phyloP scores from a whole-genome alignment of 1,140 invertebrate genomes.

The Orchesella cincta region DNA sequence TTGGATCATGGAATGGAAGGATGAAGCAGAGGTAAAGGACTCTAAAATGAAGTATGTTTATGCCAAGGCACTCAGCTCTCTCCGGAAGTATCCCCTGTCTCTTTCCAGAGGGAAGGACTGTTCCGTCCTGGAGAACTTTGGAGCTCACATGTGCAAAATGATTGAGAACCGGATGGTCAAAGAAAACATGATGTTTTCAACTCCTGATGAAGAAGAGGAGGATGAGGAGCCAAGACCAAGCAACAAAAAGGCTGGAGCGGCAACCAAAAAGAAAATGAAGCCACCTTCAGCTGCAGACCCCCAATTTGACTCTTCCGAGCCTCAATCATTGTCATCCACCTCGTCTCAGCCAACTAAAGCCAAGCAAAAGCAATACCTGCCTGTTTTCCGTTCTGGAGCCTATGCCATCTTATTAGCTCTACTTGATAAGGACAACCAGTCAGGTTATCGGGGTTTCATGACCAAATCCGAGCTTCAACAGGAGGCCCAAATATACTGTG shows the following conservation, averaged over 20 bases:
- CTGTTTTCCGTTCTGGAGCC: conserved; percentile 61
- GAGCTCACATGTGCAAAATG: conserved; percentile 73
- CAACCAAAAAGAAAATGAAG: too few species aligned
- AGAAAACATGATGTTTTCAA: conserved; percentile 35
- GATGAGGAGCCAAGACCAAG: neutral
- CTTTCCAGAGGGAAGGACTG: conserved; percentile 79
- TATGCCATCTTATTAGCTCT: conserved; percentile 66
- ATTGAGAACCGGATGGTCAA: conserved; percentile 61
- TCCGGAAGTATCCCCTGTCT: conserved; percentile 80
- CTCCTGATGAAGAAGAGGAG: neutral
- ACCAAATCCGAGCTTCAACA: conserved; percentile 63
- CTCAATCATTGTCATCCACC: too few species aligned
- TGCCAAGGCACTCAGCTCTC: conserved; percentile 69
- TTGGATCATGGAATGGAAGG: conserved; percentile 76
- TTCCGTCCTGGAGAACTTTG: conserved; percentile 81
- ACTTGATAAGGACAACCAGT: conserved; percentile 55
- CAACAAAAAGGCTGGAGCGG: neutral
- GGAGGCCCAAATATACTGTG: conserved; percentile 63
- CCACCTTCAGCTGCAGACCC: too few species aligned
- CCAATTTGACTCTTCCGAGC: too few species aligned
- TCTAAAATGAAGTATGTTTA: conserved; percentile 71
- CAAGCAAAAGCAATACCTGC: conserved; percentile 59
- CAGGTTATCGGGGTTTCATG: conserved; percentile 59
- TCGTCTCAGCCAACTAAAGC: neutral
- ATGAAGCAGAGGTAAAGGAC: conserved; percentile 69